These are phyloP conservation scores for Lagodon rhomboides DNA, from an alignment of 2,797 vertebrate species.

Conservation along the genomic window DNA sequence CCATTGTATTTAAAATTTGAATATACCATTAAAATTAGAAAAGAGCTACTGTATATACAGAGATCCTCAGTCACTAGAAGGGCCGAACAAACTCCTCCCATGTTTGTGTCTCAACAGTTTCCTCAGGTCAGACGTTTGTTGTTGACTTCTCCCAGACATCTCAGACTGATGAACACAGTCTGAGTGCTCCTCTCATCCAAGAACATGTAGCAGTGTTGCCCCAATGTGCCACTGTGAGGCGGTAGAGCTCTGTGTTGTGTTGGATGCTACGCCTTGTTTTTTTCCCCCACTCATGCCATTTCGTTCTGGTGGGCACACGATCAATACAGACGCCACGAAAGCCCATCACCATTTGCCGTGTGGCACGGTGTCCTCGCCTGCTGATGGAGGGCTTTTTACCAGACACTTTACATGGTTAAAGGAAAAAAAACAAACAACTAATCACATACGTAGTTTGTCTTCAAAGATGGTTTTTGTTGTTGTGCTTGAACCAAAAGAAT, in stretches of 20 bases:
- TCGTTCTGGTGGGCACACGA: conserved; percentile 29
- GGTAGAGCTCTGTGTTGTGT: conserved; percentile 51
- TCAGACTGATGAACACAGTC: conserved; percentile 12
- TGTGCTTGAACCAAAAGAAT: conserved; percentile 50
- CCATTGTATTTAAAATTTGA: neutral
- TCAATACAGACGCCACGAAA: conserved; percentile 40
- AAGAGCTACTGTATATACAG: neutral
- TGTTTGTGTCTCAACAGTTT: neutral
- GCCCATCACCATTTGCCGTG: conserved; percentile 22
- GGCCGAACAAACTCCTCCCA: neutral
- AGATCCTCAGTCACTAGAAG: neutral
- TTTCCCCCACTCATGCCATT: conserved; percentile 20
- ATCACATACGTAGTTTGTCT: conserved; percentile 22
- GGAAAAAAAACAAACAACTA: conserved; percentile 19
- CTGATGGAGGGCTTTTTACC: conserved; percentile 47
- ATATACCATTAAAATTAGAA: neutral
- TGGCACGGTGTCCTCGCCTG: conserved; percentile 27
- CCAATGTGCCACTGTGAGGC: conserved; percentile 64
- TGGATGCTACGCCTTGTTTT: conserved; percentile 34
- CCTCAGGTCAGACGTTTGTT: neutral
- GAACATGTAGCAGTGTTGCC: conserved; percentile 15
- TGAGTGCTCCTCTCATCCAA: neutral
- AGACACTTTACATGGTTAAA: conserved; percentile 37
- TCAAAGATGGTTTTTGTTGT: conserved; percentile 18
- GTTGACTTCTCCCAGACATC: neutral